Conservation (phyloP, 2,888 invertebrate species). For the Auanema freiburgensis region DNA sequence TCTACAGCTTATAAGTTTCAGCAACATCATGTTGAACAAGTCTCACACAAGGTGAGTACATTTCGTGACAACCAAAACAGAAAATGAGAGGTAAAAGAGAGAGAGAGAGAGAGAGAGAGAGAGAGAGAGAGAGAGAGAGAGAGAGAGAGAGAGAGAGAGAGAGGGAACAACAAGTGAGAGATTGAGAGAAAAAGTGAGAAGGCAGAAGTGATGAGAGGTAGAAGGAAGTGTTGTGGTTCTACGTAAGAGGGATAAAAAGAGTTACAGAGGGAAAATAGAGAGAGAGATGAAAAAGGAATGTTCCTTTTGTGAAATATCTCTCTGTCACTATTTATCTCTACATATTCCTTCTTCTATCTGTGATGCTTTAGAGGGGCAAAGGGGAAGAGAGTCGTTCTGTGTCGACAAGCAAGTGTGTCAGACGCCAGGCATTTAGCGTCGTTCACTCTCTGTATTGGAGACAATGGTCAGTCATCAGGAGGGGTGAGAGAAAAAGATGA, state of each 20-base stretch:
- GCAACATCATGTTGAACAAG: no score
- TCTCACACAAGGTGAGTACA: no score
- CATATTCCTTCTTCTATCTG: neutral
- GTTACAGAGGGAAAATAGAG: neutral
- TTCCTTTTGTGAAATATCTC: neutral
- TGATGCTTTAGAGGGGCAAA: neutral
- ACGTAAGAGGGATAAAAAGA: neutral
- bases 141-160: neutral
- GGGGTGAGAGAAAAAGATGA: no score
- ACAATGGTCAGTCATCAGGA: no score
- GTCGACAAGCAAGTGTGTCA: no score
- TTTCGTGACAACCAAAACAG: no score
- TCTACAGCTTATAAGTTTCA: no score
- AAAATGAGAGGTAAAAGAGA: no score
- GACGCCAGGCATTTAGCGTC: no score
- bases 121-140: neutral
- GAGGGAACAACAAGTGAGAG: neutral
- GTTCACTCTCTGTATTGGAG: no score
- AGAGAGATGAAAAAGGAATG: neutral
- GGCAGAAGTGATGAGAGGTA: constrained; percentile 1
- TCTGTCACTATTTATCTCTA: neutral
- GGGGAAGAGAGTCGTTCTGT: no score
- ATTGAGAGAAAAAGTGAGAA: neutral
- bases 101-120: neutral
- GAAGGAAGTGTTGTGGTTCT: neutral